Conservation (phyloP, 2,797 vertebrate genomes). For the Perodicticus potto region DNA sequence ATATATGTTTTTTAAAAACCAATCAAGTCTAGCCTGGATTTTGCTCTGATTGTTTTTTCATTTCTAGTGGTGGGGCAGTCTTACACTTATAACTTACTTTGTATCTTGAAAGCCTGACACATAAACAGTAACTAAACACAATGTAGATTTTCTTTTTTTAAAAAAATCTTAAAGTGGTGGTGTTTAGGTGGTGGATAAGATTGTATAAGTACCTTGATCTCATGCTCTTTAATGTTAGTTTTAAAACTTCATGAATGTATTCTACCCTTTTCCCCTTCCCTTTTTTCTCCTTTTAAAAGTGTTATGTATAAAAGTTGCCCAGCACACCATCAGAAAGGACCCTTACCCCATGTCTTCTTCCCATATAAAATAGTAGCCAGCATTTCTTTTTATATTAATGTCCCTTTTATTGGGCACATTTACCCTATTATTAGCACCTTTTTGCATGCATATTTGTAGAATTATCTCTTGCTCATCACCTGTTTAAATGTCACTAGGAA, state of each 20-base stretch:
- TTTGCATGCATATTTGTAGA: conserved; percentile 93
- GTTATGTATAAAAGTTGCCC: conserved; percentile 88
- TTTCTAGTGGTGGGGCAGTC: conserved; percentile 95
- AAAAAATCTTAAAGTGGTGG: conserved; percentile 93
- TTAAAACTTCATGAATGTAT: conserved; percentile 88
- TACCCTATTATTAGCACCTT: conserved; percentile 90
- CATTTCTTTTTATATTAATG: conserved; percentile 88
- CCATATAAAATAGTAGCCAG: conserved; percentile 87
- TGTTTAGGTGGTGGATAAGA: conserved; percentile 95
- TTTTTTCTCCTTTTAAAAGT: conserved; percentile 83
- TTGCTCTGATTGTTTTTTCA: conserved; percentile 95
- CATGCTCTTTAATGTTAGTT: conserved; percentile 91
- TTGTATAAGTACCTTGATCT: conserved; percentile 97
- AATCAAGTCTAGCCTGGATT: conserved; percentile 94
- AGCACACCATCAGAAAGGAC: conserved; percentile 91
- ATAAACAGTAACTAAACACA: conserved; percentile 90
- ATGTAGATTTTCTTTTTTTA: conserved; percentile 90
- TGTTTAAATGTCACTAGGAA: conserved; percentile 90
- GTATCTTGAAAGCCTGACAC: conserved; percentile 89
- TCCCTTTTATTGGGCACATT: conserved; percentile 87
- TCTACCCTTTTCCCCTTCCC: conserved; percentile 84
- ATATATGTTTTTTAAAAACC: conserved; percentile 84
- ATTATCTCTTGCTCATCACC: conserved; percentile 91
- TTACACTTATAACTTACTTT: conserved; percentile 92
- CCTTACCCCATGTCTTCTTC: conserved; percentile 80